Conservation (phyloP, 2,797 vertebrate genomes). For the Enteromius argenteus region DNA sequence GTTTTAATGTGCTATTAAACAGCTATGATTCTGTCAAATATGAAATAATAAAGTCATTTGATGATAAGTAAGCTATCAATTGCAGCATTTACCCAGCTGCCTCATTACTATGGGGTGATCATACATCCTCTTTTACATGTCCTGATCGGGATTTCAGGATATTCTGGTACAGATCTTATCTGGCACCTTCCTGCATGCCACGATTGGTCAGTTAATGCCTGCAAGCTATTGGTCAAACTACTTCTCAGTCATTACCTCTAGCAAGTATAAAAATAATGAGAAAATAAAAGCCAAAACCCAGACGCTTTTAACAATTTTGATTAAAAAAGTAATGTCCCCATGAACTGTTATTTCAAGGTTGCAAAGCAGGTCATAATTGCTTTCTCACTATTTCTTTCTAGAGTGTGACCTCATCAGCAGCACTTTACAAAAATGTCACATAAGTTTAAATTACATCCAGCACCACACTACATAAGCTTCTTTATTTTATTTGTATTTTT, state of each 20-base stretch:
- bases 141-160: not conserved
- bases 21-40: not conserved
- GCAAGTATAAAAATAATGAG: not conserved
- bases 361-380: constrained; percentile 30
- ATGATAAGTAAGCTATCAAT: constrained; percentile 5
- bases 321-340: not conserved
- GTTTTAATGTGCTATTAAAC: not conserved
- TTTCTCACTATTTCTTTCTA: constrained; percentile 16
- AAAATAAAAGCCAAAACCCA: not conserved
- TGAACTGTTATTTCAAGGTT: constrained; percentile 17
- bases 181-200: not conserved
- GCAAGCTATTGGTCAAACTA: not conserved
- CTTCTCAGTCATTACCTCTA: not conserved
- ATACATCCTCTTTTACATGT: not conserved
- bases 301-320: not conserved
- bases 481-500: not conserved
- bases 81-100: not conserved
- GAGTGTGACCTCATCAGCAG: not conserved
- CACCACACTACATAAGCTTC: constrained; percentile 42
- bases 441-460: not conserved
- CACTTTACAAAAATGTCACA: not conserved
- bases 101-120: not conserved
- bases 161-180: not conserved
- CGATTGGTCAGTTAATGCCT: not conserved
- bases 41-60: not conserved